Evolutionary conservation across 2,113 vertebrate species (phyloP).

Genomic region (Pyrgilauda ruficollis): DNA sequence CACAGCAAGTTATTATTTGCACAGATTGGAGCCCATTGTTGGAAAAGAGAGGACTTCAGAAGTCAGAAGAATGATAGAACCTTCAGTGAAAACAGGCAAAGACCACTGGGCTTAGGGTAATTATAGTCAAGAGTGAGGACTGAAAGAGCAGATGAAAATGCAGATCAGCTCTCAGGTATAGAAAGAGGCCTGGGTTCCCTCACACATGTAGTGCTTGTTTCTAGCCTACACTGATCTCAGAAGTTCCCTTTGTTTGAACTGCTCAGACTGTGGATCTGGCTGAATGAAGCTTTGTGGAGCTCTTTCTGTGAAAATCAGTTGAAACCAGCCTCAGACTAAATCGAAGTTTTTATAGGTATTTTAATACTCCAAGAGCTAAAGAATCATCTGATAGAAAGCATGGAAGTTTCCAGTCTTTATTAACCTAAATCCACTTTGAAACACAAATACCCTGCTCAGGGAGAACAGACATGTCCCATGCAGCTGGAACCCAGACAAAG

Average conservation of each 20-base stretch:
- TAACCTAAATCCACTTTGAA: neutral
- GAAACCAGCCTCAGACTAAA: neutral
- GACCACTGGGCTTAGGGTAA: neutral
- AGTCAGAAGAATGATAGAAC: neutral
- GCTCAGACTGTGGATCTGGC: neutral
- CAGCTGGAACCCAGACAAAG: neutral
- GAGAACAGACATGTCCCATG: fast-evolving
- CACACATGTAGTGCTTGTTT: neutral
- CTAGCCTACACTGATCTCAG: neutral
- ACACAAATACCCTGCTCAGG: neutral
- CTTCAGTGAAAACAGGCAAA: neutral
- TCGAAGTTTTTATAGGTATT: neutral
- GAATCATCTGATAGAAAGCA: neutral
- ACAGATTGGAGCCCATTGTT: neutral
- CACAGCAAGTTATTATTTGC: neutral
- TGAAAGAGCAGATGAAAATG: neutral
- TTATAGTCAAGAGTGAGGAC: neutral
- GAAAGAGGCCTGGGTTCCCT: neutral
- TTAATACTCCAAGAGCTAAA: neutral
- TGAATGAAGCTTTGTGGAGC: neutral
- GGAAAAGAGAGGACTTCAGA: neutral
- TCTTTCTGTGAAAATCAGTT: neutral
- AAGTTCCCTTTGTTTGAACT: neutral
- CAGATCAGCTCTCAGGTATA: neutral
- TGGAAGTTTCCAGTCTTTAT: neutral